These are phyloP conservation scores for Machimus rusticus DNA, from an alignment of 2,888 invertebrate genomes.

Conservation along the genomic window DNA sequence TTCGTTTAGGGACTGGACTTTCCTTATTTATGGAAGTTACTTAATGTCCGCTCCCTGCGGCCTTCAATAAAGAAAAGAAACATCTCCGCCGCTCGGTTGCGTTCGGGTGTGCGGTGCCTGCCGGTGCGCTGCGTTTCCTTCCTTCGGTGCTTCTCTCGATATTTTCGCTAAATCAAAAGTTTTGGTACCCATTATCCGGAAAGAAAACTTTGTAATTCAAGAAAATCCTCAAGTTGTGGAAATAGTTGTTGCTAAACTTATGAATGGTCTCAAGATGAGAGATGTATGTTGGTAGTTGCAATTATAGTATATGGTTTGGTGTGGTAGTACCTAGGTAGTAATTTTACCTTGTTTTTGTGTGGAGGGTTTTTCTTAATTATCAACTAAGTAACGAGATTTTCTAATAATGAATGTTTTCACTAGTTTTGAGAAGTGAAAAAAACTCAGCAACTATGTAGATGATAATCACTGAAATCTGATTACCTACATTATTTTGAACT, in stretches of 20 bases:
- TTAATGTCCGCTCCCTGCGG: not conserved
- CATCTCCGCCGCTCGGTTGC: not conserved
- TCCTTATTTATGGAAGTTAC: constrained; percentile 3
- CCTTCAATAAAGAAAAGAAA: not conserved
- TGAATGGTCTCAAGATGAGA: not conserved
- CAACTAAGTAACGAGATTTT: too few species aligned
- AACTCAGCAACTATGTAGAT: too few species aligned
- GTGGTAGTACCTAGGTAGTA: not conserved
- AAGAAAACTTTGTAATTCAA: constrained; percentile 1
- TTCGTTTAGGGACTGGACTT: not conserved
- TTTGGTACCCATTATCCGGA: not conserved
- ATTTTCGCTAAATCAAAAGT: not conserved
- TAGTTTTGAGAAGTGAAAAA: too few species aligned
- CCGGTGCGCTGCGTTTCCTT: not conserved
- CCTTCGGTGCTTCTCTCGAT: not conserved
- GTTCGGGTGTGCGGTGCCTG: not conserved
- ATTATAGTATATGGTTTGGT: not conserved
- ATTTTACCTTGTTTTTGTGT: not conserved
- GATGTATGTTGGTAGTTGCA: not conserved
- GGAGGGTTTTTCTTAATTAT: too few species aligned
- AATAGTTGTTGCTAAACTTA: not conserved
- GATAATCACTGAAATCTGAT: too few species aligned
- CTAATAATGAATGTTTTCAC: too few species aligned
- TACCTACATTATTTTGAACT: too few species aligned
- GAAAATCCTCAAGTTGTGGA: not conserved